Evolutionary conservation across 2,113 vertebrate species (phyloP).

Genomic region (Notothenia coriiceps): DNA sequence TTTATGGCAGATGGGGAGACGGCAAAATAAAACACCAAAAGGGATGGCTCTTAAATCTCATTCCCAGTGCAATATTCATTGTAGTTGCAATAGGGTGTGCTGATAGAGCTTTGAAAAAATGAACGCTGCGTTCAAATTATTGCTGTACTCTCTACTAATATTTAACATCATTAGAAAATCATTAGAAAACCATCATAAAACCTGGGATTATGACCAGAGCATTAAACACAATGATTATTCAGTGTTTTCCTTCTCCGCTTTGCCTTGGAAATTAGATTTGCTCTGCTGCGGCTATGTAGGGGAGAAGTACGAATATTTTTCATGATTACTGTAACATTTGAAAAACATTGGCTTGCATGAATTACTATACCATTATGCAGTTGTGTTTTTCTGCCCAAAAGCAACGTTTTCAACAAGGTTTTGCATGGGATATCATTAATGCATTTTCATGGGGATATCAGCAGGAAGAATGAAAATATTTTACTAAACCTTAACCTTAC

Average conservation of each 20-base stretch:
- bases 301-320: conserved; percentile 82
- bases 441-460: conserved; percentile 73
- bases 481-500: conserved; percentile 59
- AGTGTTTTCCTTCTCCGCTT: conserved; percentile 82
- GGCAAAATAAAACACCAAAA: conserved; percentile 87
- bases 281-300: conserved; percentile 73
- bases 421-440: conserved; percentile 77
- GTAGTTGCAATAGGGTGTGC: conserved; percentile 81
- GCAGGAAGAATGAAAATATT: conserved; percentile 72
- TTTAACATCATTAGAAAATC: conserved; percentile 91
- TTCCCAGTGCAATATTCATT: conserved; percentile 85
- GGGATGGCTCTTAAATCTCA: conserved; percentile 86
- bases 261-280: conserved; percentile 86
- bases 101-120: conserved; percentile 79
- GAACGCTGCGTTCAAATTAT: conserved; percentile 86
- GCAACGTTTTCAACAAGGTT: conserved; percentile 79
- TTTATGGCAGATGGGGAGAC: conserved; percentile 84
- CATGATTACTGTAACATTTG: conserved; percentile 86
- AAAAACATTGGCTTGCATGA: conserved; percentile 82
- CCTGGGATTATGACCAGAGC: conserved; percentile 88
- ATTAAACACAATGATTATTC: conserved; percentile 91
- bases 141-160: conserved; percentile 87
- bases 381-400: conserved; percentile 80
- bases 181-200: conserved; percentile 91
- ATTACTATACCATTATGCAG: conserved; percentile 80